A percentile compares a stretch with the other conserved stretches of the same genome.
These are phyloP conservation scores for Cremastobaeus sp. DNA, from an alignment of 2,888 invertebrate species.

Conservation along the genomic window DNA sequence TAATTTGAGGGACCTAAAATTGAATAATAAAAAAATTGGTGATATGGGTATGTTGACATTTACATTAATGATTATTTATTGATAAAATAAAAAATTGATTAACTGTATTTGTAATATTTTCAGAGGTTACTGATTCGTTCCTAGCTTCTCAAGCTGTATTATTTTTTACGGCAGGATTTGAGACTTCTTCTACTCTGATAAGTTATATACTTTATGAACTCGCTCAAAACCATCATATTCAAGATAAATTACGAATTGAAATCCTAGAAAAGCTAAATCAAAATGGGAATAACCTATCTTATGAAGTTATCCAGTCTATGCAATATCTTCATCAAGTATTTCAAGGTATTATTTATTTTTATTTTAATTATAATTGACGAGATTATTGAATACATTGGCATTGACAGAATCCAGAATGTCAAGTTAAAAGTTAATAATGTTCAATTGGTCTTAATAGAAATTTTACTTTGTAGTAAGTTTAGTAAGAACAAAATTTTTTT, in stretches of 20 bases:
- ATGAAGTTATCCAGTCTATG: slow-evolving; percentile 76
- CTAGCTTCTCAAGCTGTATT: slow-evolving; percentile 77
- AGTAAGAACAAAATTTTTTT: too few species aligned
- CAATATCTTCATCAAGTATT: slow-evolving; percentile 77
- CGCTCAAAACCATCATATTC: slow-evolving; percentile 75
- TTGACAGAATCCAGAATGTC: too few species aligned
- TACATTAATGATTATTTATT: neutral
- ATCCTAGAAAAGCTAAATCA: slow-evolving; percentile 69
- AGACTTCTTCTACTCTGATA: slow-evolving; percentile 78
- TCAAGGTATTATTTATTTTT: slow-evolving; percentile 63
- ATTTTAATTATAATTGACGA: neutral
- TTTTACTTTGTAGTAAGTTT: too few species aligned
- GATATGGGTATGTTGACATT: slow-evolving; percentile 63
- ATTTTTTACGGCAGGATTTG: slow-evolving; percentile 79
- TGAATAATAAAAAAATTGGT: slow-evolving; percentile 62
- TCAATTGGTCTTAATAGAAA: too few species aligned
- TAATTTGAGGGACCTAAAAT: slow-evolving; percentile 72
- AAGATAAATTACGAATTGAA: slow-evolving; percentile 75
- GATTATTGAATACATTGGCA: neutral
- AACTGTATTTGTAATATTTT: neutral
- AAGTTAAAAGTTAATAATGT: too few species aligned
- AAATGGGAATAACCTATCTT: slow-evolving; percentile 72
- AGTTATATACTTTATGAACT: slow-evolving; percentile 77
- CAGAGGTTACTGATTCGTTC: slow-evolving; percentile 72
- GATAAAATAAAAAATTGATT: neutral